Base-by-base conservation (phyloP, 2,113 vertebrate species). In the Phrynocephalus versicolor region DNA sequence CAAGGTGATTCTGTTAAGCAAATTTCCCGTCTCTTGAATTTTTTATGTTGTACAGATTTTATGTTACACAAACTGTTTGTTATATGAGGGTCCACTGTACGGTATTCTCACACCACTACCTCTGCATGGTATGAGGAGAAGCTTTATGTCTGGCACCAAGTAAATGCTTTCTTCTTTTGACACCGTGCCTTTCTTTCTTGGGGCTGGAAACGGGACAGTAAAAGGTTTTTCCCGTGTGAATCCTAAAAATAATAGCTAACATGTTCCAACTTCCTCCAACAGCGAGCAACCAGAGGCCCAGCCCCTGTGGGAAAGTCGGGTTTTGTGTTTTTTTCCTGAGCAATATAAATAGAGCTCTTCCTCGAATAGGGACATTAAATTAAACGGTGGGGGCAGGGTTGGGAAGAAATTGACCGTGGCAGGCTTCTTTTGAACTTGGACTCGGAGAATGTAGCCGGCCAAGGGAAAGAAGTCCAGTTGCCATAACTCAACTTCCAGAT, bases 301-400 rank as follows among this genome's bases (percentile, higher is more conserved):
- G 0, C 85, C 84, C 83, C 90, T 92, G 93, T 94, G 94, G 93
- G 94, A 94, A 95, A 92, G 89, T 89, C 89, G 90, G 90, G 58
- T 83, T 85, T 94, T 0, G 37, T 82, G n/a, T n/a, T n/a, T 51
- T 94, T 91, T 94, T 95, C 93, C 94, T 95, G 84, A 72, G 16
- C 71, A 79, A 87, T 95, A 95, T 94, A 95, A 95, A 95, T 94
- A 95, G 93, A 86, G 78, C 8, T 39, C 84, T 0, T 79, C 85
- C 88, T 87, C 82, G 60, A 73, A 92, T 74, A 79, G 72, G 76
- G 41, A 90, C 83, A 89, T 86, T 89, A 88, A 92, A 81, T 1
- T 2, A 3, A 0, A 70, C 58, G 85, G 21, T 69, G 41, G 65
- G 83, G 83, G 89, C 72, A 27, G 85, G 70, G 89, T 75, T 0